Evolutionary conservation across 2,888 invertebrate genomes (phyloP), one percentile per base, ranked within the genome.

Genomic region (Agrochola macilenta): DNA sequence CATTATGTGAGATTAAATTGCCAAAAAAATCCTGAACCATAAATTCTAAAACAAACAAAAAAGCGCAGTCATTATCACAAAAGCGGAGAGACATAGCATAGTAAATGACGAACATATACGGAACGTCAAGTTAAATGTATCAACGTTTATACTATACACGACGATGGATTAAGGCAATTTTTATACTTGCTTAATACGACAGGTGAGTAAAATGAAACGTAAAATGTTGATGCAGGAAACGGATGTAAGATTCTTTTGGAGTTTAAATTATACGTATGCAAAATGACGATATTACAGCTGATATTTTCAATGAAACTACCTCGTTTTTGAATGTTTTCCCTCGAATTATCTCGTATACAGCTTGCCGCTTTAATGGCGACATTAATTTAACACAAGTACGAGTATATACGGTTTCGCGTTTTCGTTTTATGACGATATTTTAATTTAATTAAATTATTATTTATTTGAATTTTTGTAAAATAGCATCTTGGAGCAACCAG

Each of bases 101-200:
- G 52, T 73, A 76, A 76, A 76, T 64, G 61, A 73, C 39, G 49
- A 73, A 75, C 72, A 78, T 81, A 76, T 72, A 49, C 17, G 58
- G 46, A 17, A 46, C 52, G 71, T 74, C 69, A 61, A 52, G 58
- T 23, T 64, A 70, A 60, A 61, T 69, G 72, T 77, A 76, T 79
- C 65, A 74, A 70, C 73, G 17, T 79, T 60, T 69, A 26, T 39
- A 70, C 26, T 39, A 39, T 11, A 43, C 2, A 39, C 9, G 58
- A 79, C 69, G 79, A 85, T 82, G 66, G 74, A 84, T 85, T 12
- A 70, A 46, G 39, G 73, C 70, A n/a, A 82, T 84, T 82, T 78
- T 84, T 76, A 64, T 57, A 57, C 65, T 43, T 11, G 23, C 46
- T 26, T 78, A 54, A 74, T 63, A 72, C 61, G 61, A 74, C 73